A percentile compares a stretch with the other conserved stretches of the same genome.
Conservation (phyloP, 2,113 vertebrate species). For the Tragulus kanchil region DNA sequence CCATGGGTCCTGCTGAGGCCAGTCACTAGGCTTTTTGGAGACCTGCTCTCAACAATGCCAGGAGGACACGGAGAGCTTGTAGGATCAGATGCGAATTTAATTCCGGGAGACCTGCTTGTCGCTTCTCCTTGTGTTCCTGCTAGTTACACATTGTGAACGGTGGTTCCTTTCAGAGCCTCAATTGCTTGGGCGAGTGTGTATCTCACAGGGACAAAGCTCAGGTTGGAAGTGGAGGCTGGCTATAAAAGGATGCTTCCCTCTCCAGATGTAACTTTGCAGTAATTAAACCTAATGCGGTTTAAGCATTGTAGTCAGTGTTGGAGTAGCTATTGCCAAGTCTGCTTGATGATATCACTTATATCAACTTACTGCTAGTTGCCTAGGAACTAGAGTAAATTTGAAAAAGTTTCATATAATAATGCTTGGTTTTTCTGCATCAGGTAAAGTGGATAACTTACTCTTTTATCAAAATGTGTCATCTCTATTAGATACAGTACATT, state of each 20-base stretch:
- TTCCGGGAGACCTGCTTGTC: conserved; percentile 89
- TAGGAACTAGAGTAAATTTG: conserved; percentile 73
- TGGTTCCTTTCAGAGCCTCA: conserved; percentile 88
- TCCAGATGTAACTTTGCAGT: conserved; percentile 84
- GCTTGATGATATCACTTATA: conserved; percentile 83
- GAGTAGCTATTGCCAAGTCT: conserved; percentile 82
- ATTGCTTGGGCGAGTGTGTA: conserved; percentile 86
- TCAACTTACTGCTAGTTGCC: conserved; percentile 80
- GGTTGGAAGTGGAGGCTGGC: conserved; percentile 82
- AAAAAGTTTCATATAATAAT: conserved; percentile 63
- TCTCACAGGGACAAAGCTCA: conserved; percentile 80
- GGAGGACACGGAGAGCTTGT: conserved; percentile 87
- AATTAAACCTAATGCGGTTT: conserved; percentile 85
- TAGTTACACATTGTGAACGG: conserved; percentile 92
- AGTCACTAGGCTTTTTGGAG: conserved; percentile 89
- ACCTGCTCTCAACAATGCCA: conserved; percentile 86
- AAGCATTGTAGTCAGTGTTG: conserved; percentile 82
- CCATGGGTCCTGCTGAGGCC: conserved; percentile 90
- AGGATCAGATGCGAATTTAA: conserved; percentile 95
- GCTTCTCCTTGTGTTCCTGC: conserved; percentile 86
- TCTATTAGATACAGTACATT: conserved; percentile 66
- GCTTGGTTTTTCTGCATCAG: conserved; percentile 57
- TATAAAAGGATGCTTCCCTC: conserved; percentile 82
- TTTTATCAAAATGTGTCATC: conserved; percentile 70
- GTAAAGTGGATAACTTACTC: conserved; percentile 56